Evolutionary conservation across 2,797 vertebrate genomes (phyloP), one percentile per base, ranked within the genome.

Genomic region (Chiroxiphia lanceolata): DNA sequence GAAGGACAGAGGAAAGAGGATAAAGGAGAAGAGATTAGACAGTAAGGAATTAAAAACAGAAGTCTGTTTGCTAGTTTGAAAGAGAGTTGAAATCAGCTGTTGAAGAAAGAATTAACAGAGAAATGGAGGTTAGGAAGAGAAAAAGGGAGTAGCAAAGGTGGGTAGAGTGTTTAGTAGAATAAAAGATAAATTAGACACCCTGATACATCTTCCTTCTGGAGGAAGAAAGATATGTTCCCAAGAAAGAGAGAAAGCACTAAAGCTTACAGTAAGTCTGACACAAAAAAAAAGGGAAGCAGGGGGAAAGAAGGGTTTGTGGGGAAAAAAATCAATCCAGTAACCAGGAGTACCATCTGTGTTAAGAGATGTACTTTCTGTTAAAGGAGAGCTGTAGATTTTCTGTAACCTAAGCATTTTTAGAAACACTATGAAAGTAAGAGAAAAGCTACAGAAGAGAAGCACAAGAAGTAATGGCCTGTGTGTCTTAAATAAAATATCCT

Each of bases 281-380:
- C 4, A 15, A 8, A 9, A 22, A 61, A 50, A 68, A 69, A 44
- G 0, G 4, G 9, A 67, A 56, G 29, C 1, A 0, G 13, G 0
- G 11, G 7, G 5, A 3, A 71, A 56, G 72, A 78, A 92, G 4
- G 5, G 15, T 36, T 87, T 86, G 16, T 8, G 9, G 17, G 6
- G 34, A 1, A 33, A 64, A 75, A 84, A 78, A 47, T 3, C 33
- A 79, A 72, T 63, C 47, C 36, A 40, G 20, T 61, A 92, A 44
- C 3, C 6, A 74, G 25, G 29, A 42, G 3, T 31, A 56, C 33
- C 42, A 69, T 34, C 48, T 68, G 23, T 67, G 22, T 69, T 67
- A 69, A 69, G 25, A 83, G 29, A 44, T 19, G 7, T 33, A 44
- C 29, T 21, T 89, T 31, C 34, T 89, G 7, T 42, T 76, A 83